These are phyloP conservation scores for Tragulus kanchil DNA, from an alignment of 2,113 vertebrate genomes.

Conservation along the genomic window DNA sequence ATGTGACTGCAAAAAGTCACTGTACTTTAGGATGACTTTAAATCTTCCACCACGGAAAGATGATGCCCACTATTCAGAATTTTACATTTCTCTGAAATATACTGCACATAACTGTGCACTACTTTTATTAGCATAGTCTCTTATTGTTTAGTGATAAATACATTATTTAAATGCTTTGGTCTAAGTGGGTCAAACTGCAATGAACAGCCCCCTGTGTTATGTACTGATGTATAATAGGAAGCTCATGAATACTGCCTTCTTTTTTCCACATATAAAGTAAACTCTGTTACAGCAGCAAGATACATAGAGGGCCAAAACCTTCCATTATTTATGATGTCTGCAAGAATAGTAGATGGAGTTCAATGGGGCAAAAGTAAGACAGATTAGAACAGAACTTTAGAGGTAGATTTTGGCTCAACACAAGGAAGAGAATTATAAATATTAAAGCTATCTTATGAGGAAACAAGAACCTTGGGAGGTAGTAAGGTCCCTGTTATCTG, in stretches of 20 bases:
- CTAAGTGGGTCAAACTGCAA: slow-evolving; percentile 48
- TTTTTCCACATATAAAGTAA: slow-evolving; percentile 2
- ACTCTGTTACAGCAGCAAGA: neutral
- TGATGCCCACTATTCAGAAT: slow-evolving; percentile 32
- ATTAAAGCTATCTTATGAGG: neutral
- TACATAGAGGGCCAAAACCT: neutral
- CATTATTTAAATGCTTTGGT: slow-evolving; percentile 26
- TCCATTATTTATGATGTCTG: slow-evolving; percentile 59
- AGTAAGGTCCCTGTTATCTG: neutral
- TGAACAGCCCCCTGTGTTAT: neutral
- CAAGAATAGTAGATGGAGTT: slow-evolving; percentile 13
- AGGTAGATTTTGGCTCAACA: neutral
- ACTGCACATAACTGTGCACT: neutral
- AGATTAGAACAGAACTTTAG: slow-evolving; percentile 34
- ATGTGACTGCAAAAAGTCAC: neutral
- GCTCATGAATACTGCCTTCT: slow-evolving; percentile 8
- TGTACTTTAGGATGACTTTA: slow-evolving; percentile 39
- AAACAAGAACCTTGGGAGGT: neutral
- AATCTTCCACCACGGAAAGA: slow-evolving; percentile 57
- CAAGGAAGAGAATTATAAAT: slow-evolving; percentile 28
- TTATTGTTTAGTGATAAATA: slow-evolving; percentile 49
- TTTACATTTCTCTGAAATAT: slow-evolving; percentile 50
- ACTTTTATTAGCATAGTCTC: slow-evolving; percentile 35
- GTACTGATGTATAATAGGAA: neutral
- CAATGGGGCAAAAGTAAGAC: neutral